A percentile compares a stretch with the other conserved stretches of the same genome.
phyloP scores from a whole-genome alignment of 2,888 invertebrate genomes.

The Scelioninae gen. 1 region DNA sequence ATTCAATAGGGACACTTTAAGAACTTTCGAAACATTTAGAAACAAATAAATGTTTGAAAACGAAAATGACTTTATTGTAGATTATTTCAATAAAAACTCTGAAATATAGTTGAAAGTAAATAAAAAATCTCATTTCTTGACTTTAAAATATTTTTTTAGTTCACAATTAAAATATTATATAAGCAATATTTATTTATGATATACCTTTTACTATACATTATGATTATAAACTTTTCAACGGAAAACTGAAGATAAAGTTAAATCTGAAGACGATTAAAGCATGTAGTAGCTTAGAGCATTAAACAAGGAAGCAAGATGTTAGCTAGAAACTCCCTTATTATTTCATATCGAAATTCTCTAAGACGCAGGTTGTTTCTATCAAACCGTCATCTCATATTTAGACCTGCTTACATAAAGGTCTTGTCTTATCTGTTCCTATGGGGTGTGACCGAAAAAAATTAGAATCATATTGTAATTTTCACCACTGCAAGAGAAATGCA shows the following conservation, averaged over 20 bases:
- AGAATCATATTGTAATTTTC: conserved; percentile 31
- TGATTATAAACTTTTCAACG: neutral
- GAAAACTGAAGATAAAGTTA: neutral
- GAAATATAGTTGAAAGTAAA: too few relatives aligned
- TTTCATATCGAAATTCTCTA: conserved; percentile 25
- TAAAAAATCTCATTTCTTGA: too few relatives aligned
- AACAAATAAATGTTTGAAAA: too few relatives aligned
- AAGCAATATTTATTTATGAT: neutral
- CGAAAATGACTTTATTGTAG: too few relatives aligned
- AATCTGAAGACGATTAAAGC: neutral
- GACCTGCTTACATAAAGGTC: neutral
- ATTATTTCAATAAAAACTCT: too few relatives aligned
- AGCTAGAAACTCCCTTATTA: conserved; percentile 39
- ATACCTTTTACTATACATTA: too few relatives aligned
- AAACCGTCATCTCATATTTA: conserved; percentile 24
- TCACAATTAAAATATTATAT: too few relatives aligned
- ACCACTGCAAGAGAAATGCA: conserved; percentile 28
- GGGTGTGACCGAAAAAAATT: conserved; percentile 34
- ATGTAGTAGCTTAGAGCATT: conserved; percentile 14
- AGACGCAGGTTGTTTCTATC: conserved; percentile 6
- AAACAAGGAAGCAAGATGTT: conserved; percentile 32
- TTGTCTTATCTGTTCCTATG: conserved; percentile 26
- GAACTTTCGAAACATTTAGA: too few relatives aligned
- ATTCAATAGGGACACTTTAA: too few relatives aligned
- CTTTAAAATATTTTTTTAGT: too few relatives aligned